Evolutionary conservation across 2,888 invertebrate genomes (phyloP).

Genomic region (Chorisops tibialis): DNA sequence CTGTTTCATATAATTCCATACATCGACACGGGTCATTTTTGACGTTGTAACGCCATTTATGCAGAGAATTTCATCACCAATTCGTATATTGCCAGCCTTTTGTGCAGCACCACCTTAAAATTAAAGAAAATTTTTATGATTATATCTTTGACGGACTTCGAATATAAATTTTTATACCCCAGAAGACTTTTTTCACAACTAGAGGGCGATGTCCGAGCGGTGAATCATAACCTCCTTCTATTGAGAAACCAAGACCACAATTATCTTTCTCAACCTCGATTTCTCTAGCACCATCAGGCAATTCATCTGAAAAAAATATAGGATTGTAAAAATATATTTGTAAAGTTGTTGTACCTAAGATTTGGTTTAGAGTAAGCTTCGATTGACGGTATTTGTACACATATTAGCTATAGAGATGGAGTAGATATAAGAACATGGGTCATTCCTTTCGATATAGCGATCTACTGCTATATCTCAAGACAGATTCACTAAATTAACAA

Average conservation of each 20-base stretch:
- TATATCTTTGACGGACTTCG: background rate
- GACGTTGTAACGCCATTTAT: conserved; percentile 80
- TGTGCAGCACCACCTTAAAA: conserved; percentile 81
- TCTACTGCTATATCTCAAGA: no score
- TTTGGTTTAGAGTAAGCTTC: no score
- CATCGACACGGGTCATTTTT: conserved; percentile 86
- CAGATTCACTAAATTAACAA: no score
- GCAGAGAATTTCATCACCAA: conserved; percentile 82
- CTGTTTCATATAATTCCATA: conserved; percentile 90
- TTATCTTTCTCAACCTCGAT: conserved; percentile 62
- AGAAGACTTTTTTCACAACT: conserved; percentile 88
- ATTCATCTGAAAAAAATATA: conserved; percentile 25
- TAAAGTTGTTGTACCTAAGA: no score
- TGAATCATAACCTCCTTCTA: conserved; percentile 91
- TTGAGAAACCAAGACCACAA: conserved; percentile 88
- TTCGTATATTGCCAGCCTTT: conserved; percentile 75
- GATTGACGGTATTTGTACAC: no score
- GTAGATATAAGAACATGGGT: no score
- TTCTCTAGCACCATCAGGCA: conserved; percentile 37
- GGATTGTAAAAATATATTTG: no score
- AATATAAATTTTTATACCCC: conserved; percentile 59
- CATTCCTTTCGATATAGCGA: no score
- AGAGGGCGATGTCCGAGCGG: conserved; percentile 86
- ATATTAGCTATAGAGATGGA: no score
- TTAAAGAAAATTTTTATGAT: background rate